Evolutionary conservation across 2,797 vertebrate genomes (phyloP).

Genomic region (Eospalax fontanierii): DNA sequence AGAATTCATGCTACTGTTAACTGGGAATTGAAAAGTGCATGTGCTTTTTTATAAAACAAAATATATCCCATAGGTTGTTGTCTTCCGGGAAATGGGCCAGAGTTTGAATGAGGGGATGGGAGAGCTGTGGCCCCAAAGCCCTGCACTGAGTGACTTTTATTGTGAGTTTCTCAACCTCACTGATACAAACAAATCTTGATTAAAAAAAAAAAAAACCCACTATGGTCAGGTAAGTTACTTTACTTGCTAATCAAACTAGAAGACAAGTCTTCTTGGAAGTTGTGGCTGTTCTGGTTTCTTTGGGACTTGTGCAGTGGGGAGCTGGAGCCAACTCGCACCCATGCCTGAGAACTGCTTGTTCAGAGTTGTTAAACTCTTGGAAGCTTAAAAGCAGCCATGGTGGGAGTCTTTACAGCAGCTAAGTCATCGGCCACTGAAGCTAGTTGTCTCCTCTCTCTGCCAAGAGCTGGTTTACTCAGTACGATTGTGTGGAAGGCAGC

Average conservation of each 20-base stretch:
- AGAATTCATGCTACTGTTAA: conserved; percentile 30
- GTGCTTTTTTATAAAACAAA: background rate
- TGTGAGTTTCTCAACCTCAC: background rate
- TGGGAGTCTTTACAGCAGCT: background rate
- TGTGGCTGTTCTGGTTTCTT: background rate
- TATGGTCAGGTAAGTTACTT: background rate
- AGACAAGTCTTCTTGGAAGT: too few species aligned
- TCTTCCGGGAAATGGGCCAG: background rate
- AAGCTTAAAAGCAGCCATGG: background rate
- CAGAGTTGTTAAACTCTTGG: background rate
- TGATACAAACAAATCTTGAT: background rate
- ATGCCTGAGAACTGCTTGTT: background rate
- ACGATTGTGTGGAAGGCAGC: background rate
- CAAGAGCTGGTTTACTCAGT: background rate
- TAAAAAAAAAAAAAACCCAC: too few species aligned
- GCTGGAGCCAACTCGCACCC: too few species aligned
- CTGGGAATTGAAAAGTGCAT: conserved; percentile 51
- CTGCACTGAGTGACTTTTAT: background rate
- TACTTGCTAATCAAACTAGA: background rate
- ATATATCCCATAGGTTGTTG: background rate
- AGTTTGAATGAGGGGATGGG: background rate
- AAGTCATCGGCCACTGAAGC: background rate
- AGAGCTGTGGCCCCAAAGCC: background rate
- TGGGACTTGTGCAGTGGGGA: background rate
- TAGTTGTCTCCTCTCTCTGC: background rate